Conservation (phyloP, 1,140 invertebrate genomes). For the Papilio glaucus region DNA sequence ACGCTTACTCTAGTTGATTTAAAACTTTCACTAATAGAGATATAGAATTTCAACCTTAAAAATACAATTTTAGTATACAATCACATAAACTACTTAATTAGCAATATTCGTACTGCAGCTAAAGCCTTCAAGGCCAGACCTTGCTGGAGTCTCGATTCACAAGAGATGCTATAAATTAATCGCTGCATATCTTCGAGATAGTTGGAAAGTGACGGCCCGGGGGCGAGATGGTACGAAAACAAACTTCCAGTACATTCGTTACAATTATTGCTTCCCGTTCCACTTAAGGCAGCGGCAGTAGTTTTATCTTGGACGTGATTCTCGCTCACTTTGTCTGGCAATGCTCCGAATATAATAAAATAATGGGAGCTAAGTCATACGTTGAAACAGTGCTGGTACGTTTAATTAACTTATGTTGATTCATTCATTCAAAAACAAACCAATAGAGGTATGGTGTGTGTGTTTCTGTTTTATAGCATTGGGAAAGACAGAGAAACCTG, state of each 20-base stretch:
- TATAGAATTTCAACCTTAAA: too few relatives aligned
- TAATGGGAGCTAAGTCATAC: slow-evolving; percentile 27
- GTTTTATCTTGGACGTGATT: slow-evolving; percentile 61
- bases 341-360: slow-evolving; percentile 14
- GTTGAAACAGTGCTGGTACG: neutral
- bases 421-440: too few relatives aligned
- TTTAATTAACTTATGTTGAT: neutral
- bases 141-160: neutral
- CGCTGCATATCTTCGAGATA: slow-evolving; percentile 17
- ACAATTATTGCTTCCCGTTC: slow-evolving; percentile 62
- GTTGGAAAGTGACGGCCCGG: slow-evolving; percentile 11
- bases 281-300: slow-evolving; percentile 48
- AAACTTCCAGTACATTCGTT: slow-evolving; percentile 65
- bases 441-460: too few relatives aligned
- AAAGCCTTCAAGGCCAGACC: neutral
- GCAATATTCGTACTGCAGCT: neutral
- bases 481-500: too few relatives aligned
- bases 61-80: too few relatives aligned
- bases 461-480: too few relatives aligned
- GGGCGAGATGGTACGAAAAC: slow-evolving; percentile 44
- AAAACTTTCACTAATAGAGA: too few relatives aligned
- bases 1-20: too few relatives aligned
- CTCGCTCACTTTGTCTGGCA: slow-evolving; percentile 25
- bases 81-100: too few relatives aligned
- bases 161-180: slow-evolving; percentile 29